These are phyloP conservation scores for Hypotaenidia philippensis DNA, from an alignment of 2,797 vertebrate genomes.

Conservation along the genomic window DNA sequence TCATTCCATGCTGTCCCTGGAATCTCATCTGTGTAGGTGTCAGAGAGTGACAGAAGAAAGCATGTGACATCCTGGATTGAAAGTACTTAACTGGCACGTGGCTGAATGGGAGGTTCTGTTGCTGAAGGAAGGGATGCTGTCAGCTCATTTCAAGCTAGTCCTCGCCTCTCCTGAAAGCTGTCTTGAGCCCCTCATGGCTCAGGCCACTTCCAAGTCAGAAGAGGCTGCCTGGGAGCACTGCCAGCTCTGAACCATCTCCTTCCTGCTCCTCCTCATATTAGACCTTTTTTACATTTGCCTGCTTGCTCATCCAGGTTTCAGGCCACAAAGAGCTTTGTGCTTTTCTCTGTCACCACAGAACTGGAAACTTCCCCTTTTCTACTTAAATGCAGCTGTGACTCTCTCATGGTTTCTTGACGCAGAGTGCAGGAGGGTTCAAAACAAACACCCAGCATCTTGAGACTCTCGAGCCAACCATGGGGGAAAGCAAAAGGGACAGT, in stretches of 20 bases:
- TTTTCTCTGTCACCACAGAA: not conserved
- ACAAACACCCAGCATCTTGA: not conserved
- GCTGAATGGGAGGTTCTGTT: not conserved
- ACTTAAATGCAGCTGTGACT: not conserved
- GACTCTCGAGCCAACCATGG: fast-evolving
- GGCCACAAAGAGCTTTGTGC: not conserved
- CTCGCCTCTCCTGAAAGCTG: not conserved
- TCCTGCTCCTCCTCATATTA: not conserved
- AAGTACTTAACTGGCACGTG: not conserved
- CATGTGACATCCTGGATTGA: not conserved
- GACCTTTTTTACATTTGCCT: not conserved
- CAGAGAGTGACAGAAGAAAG: not conserved
- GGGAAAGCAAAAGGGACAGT: no score
- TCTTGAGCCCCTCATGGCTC: not conserved
- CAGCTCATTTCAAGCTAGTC: not conserved
- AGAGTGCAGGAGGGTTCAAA: not conserved
- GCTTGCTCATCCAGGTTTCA: not conserved
- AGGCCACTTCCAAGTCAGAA: not conserved
- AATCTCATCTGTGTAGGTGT: not conserved
- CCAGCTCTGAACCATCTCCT: not conserved
- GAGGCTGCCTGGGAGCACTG: not conserved
- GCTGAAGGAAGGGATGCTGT: not conserved
- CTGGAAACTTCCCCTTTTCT: not conserved
- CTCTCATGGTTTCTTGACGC: fast-evolving
- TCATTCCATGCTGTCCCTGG: not conserved